Base-by-base conservation (phyloP, 2,888 invertebrate species). In the Hyposoter dolosus region DNA sequence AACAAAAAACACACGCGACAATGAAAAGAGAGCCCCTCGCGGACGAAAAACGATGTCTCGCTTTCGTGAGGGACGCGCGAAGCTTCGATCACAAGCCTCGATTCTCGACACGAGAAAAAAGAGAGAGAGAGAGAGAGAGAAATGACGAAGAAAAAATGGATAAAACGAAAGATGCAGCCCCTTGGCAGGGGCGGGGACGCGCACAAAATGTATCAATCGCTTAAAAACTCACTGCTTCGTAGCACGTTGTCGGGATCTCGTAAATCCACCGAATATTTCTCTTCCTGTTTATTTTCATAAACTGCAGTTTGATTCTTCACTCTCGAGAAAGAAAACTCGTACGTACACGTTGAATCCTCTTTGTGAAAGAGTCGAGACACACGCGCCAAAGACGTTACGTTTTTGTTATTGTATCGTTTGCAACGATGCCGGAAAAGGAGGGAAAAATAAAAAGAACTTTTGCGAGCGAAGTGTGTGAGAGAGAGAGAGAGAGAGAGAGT, bases 181-280 rank as follows among this genome's bases (percentile, higher is more conserved):
- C 19, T 28, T 28, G 53, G 53, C 19, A 6, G 60, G 28, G 60
- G 28, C 28, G 50, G 50, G 50, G n/a, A n/a, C 50, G n/a, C 56
- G 28, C 60, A 60, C 60, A 60, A 56, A 56, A n/a, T n/a, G n/a
- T 56, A 9, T 19, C 6, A 56, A 56, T 56, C 12, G 23, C 23
- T 56, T 23, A 15, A 60, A 60, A 60, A 60, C 60, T 60, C 60
- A 60, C 60, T 60, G 28, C 5, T 23, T 60, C 35, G 72, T 45
- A 68, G 40, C 74, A 60, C 74, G 74, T 74, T 74, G 43, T 23
- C 43, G 74, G 19, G 35, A 19, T 40, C 60, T 60, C 60, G 60
- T 60, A 5, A 60, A 60, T 60, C 60, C 60, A 60, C 60, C 60
- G 15, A 60, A 60, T 47, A 23, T 47, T 45, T 47, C 15, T 69